Conservation (phyloP, 2,113 vertebrate species). For the Bubalus kerabau region DNA sequence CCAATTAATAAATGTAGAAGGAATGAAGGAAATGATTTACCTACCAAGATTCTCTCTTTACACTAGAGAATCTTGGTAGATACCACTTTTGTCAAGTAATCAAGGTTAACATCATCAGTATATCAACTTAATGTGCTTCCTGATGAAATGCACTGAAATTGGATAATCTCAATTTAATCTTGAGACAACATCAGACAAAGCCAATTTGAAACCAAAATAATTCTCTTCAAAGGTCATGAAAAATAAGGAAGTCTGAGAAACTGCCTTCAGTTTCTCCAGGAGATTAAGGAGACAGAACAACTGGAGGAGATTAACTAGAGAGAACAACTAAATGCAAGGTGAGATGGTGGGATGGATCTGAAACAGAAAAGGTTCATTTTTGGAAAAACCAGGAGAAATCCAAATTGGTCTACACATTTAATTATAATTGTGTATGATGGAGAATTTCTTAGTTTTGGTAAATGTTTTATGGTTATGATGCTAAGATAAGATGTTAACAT, state of each 20-base stretch:
- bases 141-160: neutral
- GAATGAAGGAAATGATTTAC: neutral
- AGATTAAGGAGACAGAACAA: neutral
- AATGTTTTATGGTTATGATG: neutral
- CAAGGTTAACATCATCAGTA: neutral
- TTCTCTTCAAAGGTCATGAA: neutral
- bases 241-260: neutral
- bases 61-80: neutral
- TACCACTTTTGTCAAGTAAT: neutral
- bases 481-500: neutral
- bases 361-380: neutral
- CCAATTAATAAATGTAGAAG: neutral
- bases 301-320: neutral
- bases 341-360: neutral
- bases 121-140: neutral
- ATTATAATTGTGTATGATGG: neutral
- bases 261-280: neutral
- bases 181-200: neutral
- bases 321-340: neutral
- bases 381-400: neutral
- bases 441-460: neutral
- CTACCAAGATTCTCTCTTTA: neutral
- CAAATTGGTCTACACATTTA: neutral
- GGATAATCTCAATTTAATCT: neutral
- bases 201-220: neutral